phyloP scores from a whole-genome alignment of 2,113 vertebrate genomes.

The Monopterus albus region DNA sequence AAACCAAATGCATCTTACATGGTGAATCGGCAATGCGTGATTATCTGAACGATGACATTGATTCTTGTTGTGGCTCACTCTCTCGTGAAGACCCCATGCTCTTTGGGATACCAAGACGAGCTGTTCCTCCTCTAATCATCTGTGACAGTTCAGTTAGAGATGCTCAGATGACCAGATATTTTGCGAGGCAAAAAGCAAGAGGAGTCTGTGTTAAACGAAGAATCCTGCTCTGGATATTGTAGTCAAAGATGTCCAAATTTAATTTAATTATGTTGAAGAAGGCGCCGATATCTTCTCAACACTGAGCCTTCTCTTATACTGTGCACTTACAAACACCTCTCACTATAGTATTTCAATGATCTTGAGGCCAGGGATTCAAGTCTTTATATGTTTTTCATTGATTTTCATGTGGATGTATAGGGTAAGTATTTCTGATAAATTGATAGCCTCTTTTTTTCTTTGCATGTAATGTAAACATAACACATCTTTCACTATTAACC shows the following conservation, averaged over 20 bases:
- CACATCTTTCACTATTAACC: neutral
- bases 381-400: too few species aligned
- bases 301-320: slow-evolving; percentile 12
- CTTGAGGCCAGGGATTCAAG: neutral
- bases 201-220: slow-evolving; percentile 50
- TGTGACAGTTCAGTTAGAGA: slow-evolving; percentile 80
- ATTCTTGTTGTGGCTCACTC: slow-evolving; percentile 71
- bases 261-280: slow-evolving; percentile 56
- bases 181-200: slow-evolving; percentile 65
- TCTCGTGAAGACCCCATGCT: slow-evolving; percentile 82
- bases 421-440: too few species aligned
- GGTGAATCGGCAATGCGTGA: slow-evolving; percentile 78
- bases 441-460: neutral
- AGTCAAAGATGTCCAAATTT: slow-evolving; percentile 43
- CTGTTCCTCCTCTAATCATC: slow-evolving; percentile 79
- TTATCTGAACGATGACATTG: slow-evolving; percentile 80
- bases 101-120: slow-evolving; percentile 73
- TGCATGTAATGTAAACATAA: neutral
- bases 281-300: slow-evolving; percentile 28
- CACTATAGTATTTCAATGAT: neutral
- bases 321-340: slow-evolving; percentile 6
- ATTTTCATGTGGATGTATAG: too few species aligned
- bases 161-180: slow-evolving; percentile 81
- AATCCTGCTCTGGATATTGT: slow-evolving; percentile 38
- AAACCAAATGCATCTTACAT: slow-evolving; percentile 84